phyloP scores from a whole-genome alignment of 2,113 vertebrate genomes.

The Jacana jacana region DNA sequence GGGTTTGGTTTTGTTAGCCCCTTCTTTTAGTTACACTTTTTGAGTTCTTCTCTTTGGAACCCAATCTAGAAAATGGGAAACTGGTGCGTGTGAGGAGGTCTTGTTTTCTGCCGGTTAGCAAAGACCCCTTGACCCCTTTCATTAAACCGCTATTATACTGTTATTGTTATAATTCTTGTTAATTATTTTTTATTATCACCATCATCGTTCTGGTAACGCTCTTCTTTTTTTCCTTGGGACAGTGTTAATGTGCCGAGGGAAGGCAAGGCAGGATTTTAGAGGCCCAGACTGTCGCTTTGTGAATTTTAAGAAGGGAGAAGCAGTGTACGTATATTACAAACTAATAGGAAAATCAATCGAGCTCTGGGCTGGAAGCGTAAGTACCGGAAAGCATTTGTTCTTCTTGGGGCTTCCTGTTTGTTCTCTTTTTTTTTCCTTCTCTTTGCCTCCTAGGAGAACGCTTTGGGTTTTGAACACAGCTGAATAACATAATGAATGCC shows the following conservation, averaged over 20 bases:
- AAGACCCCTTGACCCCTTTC: neutral
- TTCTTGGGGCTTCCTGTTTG: neutral
- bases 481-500: neutral
- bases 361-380: slow-evolving; percentile 95
- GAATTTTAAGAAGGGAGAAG: slow-evolving; percentile 90
- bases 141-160: neutral
- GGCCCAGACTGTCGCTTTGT: slow-evolving; percentile 95
- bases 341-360: slow-evolving; percentile 82
- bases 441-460: neutral
- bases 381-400: slow-evolving; percentile 64
- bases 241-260: slow-evolving; percentile 92
- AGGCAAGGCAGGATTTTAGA: slow-evolving; percentile 85
- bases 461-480: neutral
- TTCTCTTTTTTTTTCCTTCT: neutral
- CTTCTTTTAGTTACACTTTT: neutral
- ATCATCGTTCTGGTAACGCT: too few species aligned
- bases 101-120: neutral
- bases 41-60: neutral
- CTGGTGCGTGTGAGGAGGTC: rapidly evolving
- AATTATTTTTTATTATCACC: neutral
- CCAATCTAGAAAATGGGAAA: neutral
- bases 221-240: slow-evolving; percentile 2
- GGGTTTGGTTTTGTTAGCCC: neutral
- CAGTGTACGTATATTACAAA: slow-evolving; percentile 93
- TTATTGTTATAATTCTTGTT: neutral